Evolutionary conservation across 1,140 invertebrate species (phyloP), one percentile per base, ranked within the genome.

Genomic region (Capitella teleta): DNA sequence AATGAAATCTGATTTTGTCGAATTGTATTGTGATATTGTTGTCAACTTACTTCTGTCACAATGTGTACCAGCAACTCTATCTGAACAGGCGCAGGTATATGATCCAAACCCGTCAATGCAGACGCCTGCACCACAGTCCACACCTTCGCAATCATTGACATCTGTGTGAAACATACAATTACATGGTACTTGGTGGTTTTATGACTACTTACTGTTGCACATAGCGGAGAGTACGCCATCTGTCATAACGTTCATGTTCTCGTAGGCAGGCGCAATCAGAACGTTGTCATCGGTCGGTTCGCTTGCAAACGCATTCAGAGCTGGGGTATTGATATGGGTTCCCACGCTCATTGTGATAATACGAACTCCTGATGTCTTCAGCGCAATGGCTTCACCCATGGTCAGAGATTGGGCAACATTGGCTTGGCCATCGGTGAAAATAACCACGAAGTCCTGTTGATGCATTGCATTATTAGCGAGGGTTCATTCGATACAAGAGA

Each of bases 401-500:
- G 52, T 53, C 10, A 16, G 21, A 5, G 42, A 38, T 10, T 23
- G 10, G 19, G 28, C 5, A 28, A 53, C 28, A 32, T 53, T 53
- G 10, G 52, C 45, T 16, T 24, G 19, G 26, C 52, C 52, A 25
- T 53, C 52, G 38, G 49, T 53, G 32, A 53, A 25, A 3, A 53
- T 16, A 6, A 53, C 26, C 5, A 49, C n/a, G 2, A 43, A 32
- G 26, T 46, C 28, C n/a, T n/a, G n/a, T n/a, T n/a, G n/a, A n/a
- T n/a, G n/a, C n/a, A n/a, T n/a, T n/a, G n/a, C n/a, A n/a, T n/a
- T n/a, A n/a, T n/a, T n/a, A n/a, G n/a, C n/a, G n/a, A n/a, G n/a
- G n/a, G n/a, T n/a, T n/a, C n/a, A n/a, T n/a, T n/a, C n/a, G n/a
- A n/a, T n/a, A n/a, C n/a, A n/a, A n/a, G n/a, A n/a, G n/a, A n/a